Percentiles rank a stretch among this genome's conserved stretches.
Conservation (phyloP, 2,113 vertebrate species). For the Sinocyclocheilus rhinocerous region DNA sequence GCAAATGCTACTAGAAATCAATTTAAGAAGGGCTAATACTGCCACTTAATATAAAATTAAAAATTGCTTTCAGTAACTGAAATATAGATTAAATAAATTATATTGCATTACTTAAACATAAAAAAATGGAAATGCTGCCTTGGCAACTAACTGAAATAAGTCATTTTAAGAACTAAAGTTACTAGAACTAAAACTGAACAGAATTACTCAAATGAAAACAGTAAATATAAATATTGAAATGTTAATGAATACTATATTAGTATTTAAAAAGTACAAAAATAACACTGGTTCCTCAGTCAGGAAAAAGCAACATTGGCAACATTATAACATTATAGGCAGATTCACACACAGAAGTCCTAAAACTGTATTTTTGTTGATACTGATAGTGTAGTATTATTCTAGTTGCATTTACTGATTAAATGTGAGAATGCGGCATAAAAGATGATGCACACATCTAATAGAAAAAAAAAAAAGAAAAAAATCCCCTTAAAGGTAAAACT, state of each 20-base stretch:
- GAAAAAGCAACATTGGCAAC: background rate
- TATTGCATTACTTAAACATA: too few relatives aligned
- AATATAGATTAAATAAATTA: too few relatives aligned
- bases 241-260: background rate
- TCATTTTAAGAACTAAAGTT: background rate
- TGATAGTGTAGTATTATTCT: background rate
- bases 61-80: too few relatives aligned
- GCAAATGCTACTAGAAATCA: too few relatives aligned
- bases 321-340: too few relatives aligned
- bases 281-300: background rate
- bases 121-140: too few relatives aligned
- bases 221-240: too few relatives aligned
- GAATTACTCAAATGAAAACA: background rate
- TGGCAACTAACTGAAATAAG: too few relatives aligned
- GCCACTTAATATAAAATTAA: too few relatives aligned
- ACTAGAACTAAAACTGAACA: background rate
- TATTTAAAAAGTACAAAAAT: background rate
- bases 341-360: background rate
- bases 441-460: background rate
- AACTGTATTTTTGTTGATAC: too few relatives aligned
- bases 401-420: background rate
- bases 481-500: background rate
- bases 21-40: too few relatives aligned
- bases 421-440: background rate
- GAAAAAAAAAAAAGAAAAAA: background rate